Evolutionary conservation across 2,888 invertebrate genomes (phyloP).

Genomic region (Dendrolimus houi): DNA sequence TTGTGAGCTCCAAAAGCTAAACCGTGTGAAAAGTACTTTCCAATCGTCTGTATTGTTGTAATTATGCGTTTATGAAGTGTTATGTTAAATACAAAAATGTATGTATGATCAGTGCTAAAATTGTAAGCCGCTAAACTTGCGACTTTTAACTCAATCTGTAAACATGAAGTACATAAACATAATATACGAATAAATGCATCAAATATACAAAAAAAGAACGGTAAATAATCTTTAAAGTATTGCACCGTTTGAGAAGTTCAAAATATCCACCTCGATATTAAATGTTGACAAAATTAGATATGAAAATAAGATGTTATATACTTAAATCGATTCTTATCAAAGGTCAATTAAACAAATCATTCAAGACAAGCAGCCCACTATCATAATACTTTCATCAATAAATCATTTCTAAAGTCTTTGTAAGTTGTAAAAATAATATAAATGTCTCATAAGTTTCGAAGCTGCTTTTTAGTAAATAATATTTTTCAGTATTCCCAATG

Average conservation of each 20-base stretch:
- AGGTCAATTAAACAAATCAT: not conserved
- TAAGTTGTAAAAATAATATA: not conserved
- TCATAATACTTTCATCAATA: not conserved
- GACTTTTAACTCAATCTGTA: conserved; percentile 5
- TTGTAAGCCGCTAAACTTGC: not conserved
- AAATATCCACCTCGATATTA: no score
- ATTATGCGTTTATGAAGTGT: not conserved
- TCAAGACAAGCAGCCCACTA: not conserved
- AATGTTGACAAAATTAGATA: no score
- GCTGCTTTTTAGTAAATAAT: not conserved
- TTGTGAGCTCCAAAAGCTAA: not conserved
- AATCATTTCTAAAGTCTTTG: not conserved
- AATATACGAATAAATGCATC: conserved; percentile 61
- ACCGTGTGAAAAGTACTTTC: not conserved
- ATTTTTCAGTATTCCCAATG: no score
- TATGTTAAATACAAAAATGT: not conserved
- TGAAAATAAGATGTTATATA: no score
- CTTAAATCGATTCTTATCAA: no score
- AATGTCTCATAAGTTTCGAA: not conserved
- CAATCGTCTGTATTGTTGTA: not conserved
- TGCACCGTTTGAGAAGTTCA: no score
- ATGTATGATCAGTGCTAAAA: not conserved
- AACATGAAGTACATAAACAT: no score
- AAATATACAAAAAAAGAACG: conserved; percentile 48
- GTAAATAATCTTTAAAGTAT: no score